Evolutionary conservation across 2,888 invertebrate species (phyloP).

Genomic region (Amiota minor): DNA sequence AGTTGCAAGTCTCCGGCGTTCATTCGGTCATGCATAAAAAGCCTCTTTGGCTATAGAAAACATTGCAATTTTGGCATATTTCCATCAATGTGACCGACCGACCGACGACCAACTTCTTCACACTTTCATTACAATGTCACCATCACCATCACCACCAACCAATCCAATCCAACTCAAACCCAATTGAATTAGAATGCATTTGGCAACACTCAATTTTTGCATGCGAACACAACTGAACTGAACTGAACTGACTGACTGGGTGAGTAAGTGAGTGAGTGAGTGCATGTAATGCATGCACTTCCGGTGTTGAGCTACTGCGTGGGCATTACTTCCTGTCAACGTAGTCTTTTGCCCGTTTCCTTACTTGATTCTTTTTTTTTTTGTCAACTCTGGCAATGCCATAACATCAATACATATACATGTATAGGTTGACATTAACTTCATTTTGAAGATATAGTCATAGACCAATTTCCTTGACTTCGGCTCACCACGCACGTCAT

Average conservation of each 20-base stretch:
- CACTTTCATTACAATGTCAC: conserved; percentile 25
- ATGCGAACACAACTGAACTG: too few species aligned
- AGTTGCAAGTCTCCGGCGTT: conserved; percentile 56
- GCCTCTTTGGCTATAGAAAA: conserved; percentile 33
- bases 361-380: not conserved
- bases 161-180: too few species aligned
- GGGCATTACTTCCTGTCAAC: not conserved
- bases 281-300: conserved; percentile 63
- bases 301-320: conserved; percentile 26
- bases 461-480: too few species aligned
- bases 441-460: too few species aligned
- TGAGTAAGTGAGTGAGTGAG: conserved; percentile 43
- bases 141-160: conserved; percentile 20
- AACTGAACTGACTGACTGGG: conserved; percentile 16
- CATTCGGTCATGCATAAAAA: conserved; percentile 19
- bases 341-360: conserved; percentile 29
- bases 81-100: conserved; percentile 44
- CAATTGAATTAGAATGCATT: conserved; percentile 20
- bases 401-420: not conserved
- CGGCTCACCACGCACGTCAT: too few species aligned
- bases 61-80: conserved; percentile 61
- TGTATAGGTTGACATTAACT: too few species aligned
- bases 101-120: too few species aligned
- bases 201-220: conserved; percentile 10
- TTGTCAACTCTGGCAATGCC: conserved; percentile 3